These are phyloP conservation scores for Drosophila busckii DNA, from an alignment of 1,140 invertebrate genomes.

Conservation along the genomic window DNA sequence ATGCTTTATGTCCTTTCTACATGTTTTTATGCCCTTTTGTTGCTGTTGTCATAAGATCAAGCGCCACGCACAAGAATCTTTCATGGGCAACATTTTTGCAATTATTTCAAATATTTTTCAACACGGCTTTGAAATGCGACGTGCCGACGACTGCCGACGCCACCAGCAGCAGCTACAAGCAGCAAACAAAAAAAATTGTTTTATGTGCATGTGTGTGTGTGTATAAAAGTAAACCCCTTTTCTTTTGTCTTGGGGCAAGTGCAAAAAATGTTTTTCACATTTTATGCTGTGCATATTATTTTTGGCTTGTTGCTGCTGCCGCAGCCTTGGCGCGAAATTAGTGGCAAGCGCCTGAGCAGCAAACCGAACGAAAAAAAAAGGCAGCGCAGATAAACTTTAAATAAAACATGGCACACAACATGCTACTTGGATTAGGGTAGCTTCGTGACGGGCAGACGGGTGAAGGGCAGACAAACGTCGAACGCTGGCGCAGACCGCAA, in stretches of 20 bases:
- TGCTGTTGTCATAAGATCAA: constrained; percentile 3
- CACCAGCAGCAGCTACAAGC: constrained; percentile 1
- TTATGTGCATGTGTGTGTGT: not conserved
- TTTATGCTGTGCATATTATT: constrained; percentile 68
- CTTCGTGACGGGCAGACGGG: not conserved
- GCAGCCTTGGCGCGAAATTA: constrained; percentile 67
- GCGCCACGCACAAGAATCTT: constrained; percentile 9
- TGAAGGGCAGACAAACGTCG: constrained; percentile 40
- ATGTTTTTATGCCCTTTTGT: not conserved
- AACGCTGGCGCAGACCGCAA: constrained; percentile 65
- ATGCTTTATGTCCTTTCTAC: not conserved
- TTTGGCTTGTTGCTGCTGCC: constrained; percentile 4
- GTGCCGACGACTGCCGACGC: constrained; percentile 47
- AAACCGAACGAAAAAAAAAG: constrained; percentile 15
- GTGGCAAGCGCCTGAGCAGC: constrained; percentile 45
- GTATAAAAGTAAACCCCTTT: constrained; percentile 28
- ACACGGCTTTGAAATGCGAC: constrained; percentile 65
- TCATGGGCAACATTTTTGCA: constrained; percentile 59
- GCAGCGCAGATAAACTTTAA: constrained; percentile 68
- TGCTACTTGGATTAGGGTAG: not conserved
- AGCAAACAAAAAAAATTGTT: constrained; percentile 2
- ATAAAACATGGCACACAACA: constrained; percentile 67
- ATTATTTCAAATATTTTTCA: constrained; percentile 77
- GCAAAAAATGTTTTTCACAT: constrained; percentile 72
- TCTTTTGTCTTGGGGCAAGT: constrained; percentile 35